A percentile compares a stretch with the other conserved stretches of the same genome.
phyloP scores from a whole-genome alignment of 2,888 invertebrate genomes.

The Acrocera orbiculus region DNA sequence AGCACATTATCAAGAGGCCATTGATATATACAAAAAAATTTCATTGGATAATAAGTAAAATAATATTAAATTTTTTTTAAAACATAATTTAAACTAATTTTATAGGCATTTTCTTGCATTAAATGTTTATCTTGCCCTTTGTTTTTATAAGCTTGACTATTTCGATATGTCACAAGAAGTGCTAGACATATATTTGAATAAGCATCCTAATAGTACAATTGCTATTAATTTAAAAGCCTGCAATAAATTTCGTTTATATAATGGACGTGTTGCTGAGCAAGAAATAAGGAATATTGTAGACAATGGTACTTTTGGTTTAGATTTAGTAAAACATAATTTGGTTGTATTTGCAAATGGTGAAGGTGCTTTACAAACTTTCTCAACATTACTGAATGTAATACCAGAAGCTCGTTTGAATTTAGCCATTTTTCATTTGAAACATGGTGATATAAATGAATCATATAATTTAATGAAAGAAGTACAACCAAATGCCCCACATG shows the following conservation, averaged over 20 bases:
- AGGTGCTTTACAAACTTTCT: conserved; percentile 78
- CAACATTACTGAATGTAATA: conserved; percentile 81
- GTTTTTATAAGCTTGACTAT: conserved; percentile 96
- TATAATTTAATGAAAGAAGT: conserved; percentile 75
- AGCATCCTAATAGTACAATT: conserved; percentile 82
- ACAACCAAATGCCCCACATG: conserved; percentile 85
- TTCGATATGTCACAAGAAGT: conserved; percentile 97
- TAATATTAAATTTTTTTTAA: conserved; percentile 1
- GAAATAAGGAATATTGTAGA: conserved; percentile 68
- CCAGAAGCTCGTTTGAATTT: conserved; percentile 93
- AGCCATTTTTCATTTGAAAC: conserved; percentile 82
- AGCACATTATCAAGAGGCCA: conserved; percentile 95
- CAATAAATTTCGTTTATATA: conserved; percentile 63
- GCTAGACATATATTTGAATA: conserved; percentile 79
- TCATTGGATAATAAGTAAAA: conserved; percentile 73
- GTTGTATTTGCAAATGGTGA: conserved; percentile 91
- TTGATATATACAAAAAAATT: conserved; percentile 91
- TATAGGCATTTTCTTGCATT: conserved; percentile 75
- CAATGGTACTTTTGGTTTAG: conserved; percentile 69
- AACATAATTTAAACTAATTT: conserved; percentile 12
- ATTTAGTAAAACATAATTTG: conserved; percentile 84
- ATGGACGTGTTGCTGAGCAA: conserved; percentile 85
- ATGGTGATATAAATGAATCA: conserved; percentile 77
- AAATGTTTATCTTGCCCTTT: conserved; percentile 92
- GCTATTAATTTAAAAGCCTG: conserved; percentile 83